These are phyloP conservation scores for Pao palembangensis DNA, from an alignment of 2,113 vertebrate species.

Conservation along the genomic window DNA sequence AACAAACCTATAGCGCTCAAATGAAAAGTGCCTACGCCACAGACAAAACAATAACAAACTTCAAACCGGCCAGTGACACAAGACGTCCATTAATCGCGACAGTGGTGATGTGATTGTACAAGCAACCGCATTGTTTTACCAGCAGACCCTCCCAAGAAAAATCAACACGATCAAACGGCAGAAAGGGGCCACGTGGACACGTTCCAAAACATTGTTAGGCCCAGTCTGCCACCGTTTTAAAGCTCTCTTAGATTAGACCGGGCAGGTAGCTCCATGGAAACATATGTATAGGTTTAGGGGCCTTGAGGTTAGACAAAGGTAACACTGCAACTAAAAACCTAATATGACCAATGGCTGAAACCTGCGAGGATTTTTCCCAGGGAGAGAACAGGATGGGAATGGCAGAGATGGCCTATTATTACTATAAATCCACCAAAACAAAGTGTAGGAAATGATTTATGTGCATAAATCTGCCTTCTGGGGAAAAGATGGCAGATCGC, in stretches of 20 bases:
- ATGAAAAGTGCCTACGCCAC: neutral
- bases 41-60: slow-evolving; percentile 48
- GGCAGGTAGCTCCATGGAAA: slow-evolving; percentile 64
- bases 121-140: slow-evolving; percentile 59
- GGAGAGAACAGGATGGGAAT: slow-evolving; percentile 72
- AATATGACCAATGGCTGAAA: slow-evolving; percentile 72
- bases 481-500: slow-evolving; percentile 66
- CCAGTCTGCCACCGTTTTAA: slow-evolving; percentile 51
- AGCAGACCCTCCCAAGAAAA: slow-evolving; percentile 66
- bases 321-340: slow-evolving; percentile 65
- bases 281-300: slow-evolving; percentile 63
- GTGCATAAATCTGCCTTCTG: slow-evolving; percentile 69
- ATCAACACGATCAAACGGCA: slow-evolving; percentile 68
- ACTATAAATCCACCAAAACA: slow-evolving; percentile 74
- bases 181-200: slow-evolving; percentile 53
- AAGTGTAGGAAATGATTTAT: slow-evolving; percentile 77
- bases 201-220: slow-evolving; percentile 64
- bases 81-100: slow-evolving; percentile 60
- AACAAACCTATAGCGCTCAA: neutral
- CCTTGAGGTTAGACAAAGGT: slow-evolving; percentile 66
- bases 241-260: slow-evolving; percentile 51
- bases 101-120: slow-evolving; percentile 65
- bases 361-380: slow-evolving; percentile 69
- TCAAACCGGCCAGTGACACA: slow-evolving; percentile 49
- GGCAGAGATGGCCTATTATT: slow-evolving; percentile 74